These are phyloP conservation scores for Atta cephalotes DNA, from an alignment of 1,140 invertebrate species.

Conservation along the genomic window DNA sequence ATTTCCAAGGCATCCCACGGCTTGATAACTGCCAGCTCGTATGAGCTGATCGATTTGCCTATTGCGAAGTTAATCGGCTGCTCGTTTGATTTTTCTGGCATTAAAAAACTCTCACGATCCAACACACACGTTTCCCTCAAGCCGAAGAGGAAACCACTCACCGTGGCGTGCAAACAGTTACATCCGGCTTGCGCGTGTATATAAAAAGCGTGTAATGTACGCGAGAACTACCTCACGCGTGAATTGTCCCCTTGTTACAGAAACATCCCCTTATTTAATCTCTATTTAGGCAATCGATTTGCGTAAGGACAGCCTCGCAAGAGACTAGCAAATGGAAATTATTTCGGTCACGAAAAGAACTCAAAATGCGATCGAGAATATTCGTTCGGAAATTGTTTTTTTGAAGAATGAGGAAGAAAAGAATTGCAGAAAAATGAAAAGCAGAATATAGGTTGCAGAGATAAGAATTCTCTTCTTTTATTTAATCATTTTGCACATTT, in stretches of 20 bases:
- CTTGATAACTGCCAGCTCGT: slow-evolving; percentile 26
- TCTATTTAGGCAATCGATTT: slow-evolving; percentile 80
- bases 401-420: not conserved
- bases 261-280: slow-evolving; percentile 80
- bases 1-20: not conserved
- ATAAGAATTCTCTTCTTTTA: not conserved
- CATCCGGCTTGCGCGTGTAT: slow-evolving; percentile 41
- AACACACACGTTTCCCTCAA: not conserved
- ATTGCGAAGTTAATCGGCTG: not conserved
- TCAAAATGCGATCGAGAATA: not conserved
- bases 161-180: slow-evolving; percentile 34
- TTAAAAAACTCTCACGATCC: slow-evolving; percentile 32
- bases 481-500: not conserved
- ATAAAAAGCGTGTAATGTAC: slow-evolving; percentile 6
- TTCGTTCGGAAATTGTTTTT: not conserved
- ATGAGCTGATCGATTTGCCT: slow-evolving; percentile 6
- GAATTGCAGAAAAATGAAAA: not conserved
- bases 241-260: slow-evolving; percentile 54
- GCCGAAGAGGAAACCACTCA: slow-evolving; percentile 16
- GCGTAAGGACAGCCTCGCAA: slow-evolving; percentile 67
- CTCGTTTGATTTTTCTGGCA: slow-evolving; percentile 24
- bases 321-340: slow-evolving; percentile 39
- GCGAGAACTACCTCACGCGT: slow-evolving; percentile 13
- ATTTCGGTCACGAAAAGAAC: slow-evolving; percentile 41
- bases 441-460: not conserved